phyloP scores from a whole-genome alignment of 2,888 invertebrate species.

The Tortricodes alternella region DNA sequence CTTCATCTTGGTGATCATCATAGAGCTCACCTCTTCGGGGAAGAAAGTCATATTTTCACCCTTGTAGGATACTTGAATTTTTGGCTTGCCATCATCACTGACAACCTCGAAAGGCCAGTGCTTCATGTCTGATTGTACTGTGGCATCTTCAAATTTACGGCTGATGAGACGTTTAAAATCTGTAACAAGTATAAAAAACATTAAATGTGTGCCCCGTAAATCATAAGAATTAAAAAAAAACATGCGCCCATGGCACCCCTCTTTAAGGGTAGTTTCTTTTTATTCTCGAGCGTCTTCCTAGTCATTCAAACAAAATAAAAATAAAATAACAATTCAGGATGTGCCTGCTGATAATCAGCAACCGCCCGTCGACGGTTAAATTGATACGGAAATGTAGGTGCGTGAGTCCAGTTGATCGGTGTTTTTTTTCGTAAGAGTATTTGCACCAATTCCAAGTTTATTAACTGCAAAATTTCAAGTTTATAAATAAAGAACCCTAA shows the following conservation, averaged over 20 bases:
- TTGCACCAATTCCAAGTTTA: no score
- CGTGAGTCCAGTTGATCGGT: no score
- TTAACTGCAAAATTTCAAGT: no score
- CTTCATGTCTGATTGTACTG: conserved; percentile 97
- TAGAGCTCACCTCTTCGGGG: conserved; percentile 95
- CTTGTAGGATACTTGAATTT: conserved; percentile 92
- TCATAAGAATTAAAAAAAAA: conserved; percentile 25
- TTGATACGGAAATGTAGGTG: no score
- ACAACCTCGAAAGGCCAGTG: conserved; percentile 96
- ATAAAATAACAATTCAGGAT: no score
- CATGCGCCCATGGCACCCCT: conserved; percentile 85
- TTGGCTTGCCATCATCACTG: conserved; percentile 90
- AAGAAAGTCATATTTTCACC: conserved; percentile 94
- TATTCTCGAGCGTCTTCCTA: no score
- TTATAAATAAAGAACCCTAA: no score
- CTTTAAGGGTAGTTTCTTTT: no score
- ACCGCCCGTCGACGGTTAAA: no score
- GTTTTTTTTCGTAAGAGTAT: no score
- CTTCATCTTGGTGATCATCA: conserved; percentile 97
- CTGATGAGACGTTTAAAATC: conserved; percentile 98
- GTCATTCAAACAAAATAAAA: no score
- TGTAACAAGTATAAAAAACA: conserved; percentile 76
- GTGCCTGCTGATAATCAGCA: no score
- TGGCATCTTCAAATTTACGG: conserved; percentile 92
- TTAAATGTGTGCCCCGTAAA: conserved; percentile 10